Conservation (phyloP, 2,113 vertebrate species). For the Rissa tridactyla region DNA sequence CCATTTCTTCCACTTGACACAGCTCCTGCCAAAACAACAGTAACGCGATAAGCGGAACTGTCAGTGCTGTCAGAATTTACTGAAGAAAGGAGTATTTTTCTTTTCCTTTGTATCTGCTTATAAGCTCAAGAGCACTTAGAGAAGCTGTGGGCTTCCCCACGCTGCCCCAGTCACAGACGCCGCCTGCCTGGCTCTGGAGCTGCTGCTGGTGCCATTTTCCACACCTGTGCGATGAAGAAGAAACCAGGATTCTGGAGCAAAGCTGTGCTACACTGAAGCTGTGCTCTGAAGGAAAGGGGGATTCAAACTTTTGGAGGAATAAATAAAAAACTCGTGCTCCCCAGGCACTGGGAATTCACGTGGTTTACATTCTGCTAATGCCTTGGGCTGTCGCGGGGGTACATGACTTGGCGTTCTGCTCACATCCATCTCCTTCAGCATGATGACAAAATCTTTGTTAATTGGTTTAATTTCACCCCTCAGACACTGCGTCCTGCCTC, state of each 20-base stretch:
- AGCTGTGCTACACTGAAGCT: rapidly evolving
- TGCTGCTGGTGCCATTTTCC: background rate
- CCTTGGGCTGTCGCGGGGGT: rapidly evolving
- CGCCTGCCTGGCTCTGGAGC: background rate
- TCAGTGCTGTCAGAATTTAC: background rate
- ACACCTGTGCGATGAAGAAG: background rate
- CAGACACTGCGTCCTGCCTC: too few relatives aligned
- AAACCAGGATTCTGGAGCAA: background rate
- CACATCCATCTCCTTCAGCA: background rate
- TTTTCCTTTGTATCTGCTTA: background rate
- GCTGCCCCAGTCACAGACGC: rapidly evolving
- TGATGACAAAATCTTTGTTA: background rate
- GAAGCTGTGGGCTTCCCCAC: rapidly evolving
- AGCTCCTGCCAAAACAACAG: slow-evolving; percentile 8
- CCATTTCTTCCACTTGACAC: background rate
- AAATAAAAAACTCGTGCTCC: background rate
- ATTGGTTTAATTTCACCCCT: background rate
- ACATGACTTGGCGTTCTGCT: background rate
- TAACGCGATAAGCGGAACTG: background rate
- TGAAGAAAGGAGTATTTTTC: background rate
- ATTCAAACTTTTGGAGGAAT: background rate
- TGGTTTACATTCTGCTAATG: background rate
- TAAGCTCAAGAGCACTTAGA: too few relatives aligned
- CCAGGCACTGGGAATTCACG: background rate
- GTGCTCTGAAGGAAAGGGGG: background rate